Percentiles rank a stretch among this genome's conserved stretches.
Evolutionary conservation across 2,797 vertebrate genomes (phyloP).

Genomic region (Tragelaphus oryx): DNA sequence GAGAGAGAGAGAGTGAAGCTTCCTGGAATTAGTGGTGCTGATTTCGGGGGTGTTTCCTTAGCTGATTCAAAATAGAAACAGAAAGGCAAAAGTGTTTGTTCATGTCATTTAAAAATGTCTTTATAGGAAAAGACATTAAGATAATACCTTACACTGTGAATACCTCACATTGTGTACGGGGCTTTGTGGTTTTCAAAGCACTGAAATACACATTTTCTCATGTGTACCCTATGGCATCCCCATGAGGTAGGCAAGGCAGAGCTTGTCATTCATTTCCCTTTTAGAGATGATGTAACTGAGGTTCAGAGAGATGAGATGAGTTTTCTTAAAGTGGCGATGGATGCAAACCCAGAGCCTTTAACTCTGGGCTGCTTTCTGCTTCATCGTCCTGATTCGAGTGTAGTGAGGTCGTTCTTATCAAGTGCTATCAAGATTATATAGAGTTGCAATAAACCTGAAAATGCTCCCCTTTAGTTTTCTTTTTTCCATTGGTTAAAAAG

Average conservation of each 20-base stretch:
- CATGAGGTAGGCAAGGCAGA: background rate
- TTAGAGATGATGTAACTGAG: background rate
- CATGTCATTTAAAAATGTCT: constrained; percentile 27
- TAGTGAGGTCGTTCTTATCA: background rate
- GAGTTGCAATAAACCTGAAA: constrained; percentile 7
- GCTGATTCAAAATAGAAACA: constrained; percentile 48
- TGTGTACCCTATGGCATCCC: background rate
- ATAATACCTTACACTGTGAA: constrained; percentile 21
- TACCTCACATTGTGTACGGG: background rate
- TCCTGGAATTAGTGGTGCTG: constrained; percentile 40
- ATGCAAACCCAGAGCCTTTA: background rate
- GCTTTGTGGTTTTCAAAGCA: constrained; percentile 21
- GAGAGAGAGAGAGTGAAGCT: background rate
- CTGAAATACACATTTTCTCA: constrained; percentile 11
- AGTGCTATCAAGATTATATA: background rate
- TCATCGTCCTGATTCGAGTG: background rate
- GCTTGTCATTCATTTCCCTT: background rate
- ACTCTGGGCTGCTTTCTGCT: background rate
- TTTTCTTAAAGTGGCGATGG: background rate
- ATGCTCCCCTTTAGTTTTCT: background rate
- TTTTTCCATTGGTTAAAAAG: background rate
- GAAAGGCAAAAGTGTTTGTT: constrained; percentile 47
- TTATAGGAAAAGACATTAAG: constrained; percentile 24
- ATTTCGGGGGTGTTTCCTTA: constrained; percentile 44
- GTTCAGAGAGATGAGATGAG: background rate